Conservation (phyloP, 1,140 invertebrate species). For the Tribolium madens region DNA sequence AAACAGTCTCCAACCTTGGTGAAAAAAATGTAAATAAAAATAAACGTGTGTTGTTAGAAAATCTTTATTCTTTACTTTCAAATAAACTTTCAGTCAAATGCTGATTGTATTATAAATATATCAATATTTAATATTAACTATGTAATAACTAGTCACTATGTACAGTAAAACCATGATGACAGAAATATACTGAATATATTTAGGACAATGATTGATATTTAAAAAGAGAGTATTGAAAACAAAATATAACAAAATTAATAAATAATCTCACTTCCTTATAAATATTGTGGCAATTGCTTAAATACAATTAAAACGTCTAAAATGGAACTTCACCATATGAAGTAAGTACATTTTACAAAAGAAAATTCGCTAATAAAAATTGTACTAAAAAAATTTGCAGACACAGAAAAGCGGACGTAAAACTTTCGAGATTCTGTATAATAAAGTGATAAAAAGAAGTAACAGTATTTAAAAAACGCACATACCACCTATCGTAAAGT, state of each 20-base stretch:
- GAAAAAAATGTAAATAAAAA: neutral
- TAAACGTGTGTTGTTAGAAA: slow-evolving; percentile 55
- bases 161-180: slow-evolving; percentile 59
- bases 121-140: slow-evolving; percentile 63
- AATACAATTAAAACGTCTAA: slow-evolving; percentile 39
- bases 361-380: neutral
- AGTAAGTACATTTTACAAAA: slow-evolving; percentile 32
- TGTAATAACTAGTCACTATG: slow-evolving; percentile 57
- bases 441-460: neutral
- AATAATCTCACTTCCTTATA: slow-evolving; percentile 41
- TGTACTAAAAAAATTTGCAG: neutral
- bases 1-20: too few species aligned
- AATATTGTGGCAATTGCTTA: slow-evolving; percentile 32
- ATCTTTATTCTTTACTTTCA: slow-evolving; percentile 59
- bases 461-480: slow-evolving; percentile 4
- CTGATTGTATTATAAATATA: slow-evolving; percentile 65
- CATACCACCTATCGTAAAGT: slow-evolving; percentile 20
- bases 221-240: slow-evolving; percentile 56
- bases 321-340: slow-evolving; percentile 37
- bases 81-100: slow-evolving; percentile 63
- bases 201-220: slow-evolving; percentile 54
- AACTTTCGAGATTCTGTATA: slow-evolving; percentile 8
- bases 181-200: slow-evolving; percentile 58
- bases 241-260: slow-evolving; percentile 44
- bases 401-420: slow-evolving; percentile 24